Base-by-base conservation (phyloP, 2,888 invertebrate genomes). In the Agelastica alni region DNA sequence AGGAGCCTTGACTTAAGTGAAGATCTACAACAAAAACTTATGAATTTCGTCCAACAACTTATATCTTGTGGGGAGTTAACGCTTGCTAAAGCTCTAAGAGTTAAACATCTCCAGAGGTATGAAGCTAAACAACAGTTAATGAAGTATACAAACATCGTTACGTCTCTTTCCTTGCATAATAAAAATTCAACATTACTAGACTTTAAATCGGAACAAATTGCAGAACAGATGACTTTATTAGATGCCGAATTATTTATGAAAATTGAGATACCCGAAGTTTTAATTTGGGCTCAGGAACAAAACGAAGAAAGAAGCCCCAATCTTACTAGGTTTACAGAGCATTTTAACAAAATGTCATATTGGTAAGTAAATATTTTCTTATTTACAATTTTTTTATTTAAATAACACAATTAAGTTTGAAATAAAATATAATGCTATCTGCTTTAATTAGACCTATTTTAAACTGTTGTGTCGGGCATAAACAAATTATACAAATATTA, bases 321-420 rank as follows among this genome's bases (percentile, higher is more conserved):
- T 78, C 83, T 99, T 53, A 96, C 96, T 22, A 82, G 90, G 63
- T 99, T 99, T 75, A 99, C 99, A 0, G 96, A 97, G 75, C 98
- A 99, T 78, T 99, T 99, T 78, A 99, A 99, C 76, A 97, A 98
- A 80, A 96, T 97, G 94, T 96, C 96, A 53, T 97, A 93, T 73
- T 97, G 97, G 97, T 85, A 73, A 71, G 77, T 64, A 20, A 17
- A 13, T n/a, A n/a, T n/a, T n/a, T n/a, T n/a, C n/a, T n/a, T n/a
- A n/a, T n/a, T n/a, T n/a, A n/a, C n/a, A n/a, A n/a, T n/a, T n/a
- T n/a, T n/a, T n/a, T n/a, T n/a, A n/a, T n/a, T n/a, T n/a, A n/a
- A n/a, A n/a, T n/a, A n/a, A n/a, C n/a, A n/a, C n/a, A n/a, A n/a
- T n/a, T n/a, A n/a, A n/a, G n/a, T n/a, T n/a, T n/a, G n/a, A n/a